Base-by-base conservation (phyloP, 2,797 vertebrate species). In the Crenichthys baileyi region DNA sequence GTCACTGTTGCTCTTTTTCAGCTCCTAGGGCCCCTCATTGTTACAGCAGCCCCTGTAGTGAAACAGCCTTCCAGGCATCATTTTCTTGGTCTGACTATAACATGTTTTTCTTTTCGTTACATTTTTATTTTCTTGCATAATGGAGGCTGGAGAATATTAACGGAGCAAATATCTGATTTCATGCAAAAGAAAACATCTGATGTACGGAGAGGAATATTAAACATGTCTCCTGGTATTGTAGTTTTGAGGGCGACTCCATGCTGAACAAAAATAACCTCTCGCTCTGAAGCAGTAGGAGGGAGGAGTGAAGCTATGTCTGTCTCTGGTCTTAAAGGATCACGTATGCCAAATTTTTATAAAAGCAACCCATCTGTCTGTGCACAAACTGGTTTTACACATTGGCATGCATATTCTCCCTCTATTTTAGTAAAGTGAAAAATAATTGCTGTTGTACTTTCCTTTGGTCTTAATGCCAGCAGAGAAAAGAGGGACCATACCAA, bases 31-130 rank as follows among this genome's bases (percentile, higher is more conserved):
- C 56, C 70, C 68, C 63, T 78, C 29, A 0, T 16, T 46, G 78
- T 48, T 7, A 79, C 80, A 75, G 74, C 82, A 79, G 84, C 85
- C 84, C 83, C 67, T 76, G 75, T 36, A 84, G 79, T 87, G 80
- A 91, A 87, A 92, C 79, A 71, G n/a, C 90, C 92, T 93, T 83
- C 79, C 86, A 93, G 91, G 93, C 91, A 92, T 93, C 88, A 90
- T 95, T 95, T 95, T 93, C 91, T 92, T 93, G 94, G 93, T 90
- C 90, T 91, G 94, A 93, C 93, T 92, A 93, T 93, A 92, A 92
- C 92, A 93, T 91, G 79, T 90, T 93, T 91, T 88, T 90, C 85
- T 89, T 83, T 70, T 75, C 63, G 75, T 22, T 68, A 73, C 46
- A 31, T 60, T 67, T 67, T 44, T 67, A 6, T 67, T 67, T 67